Base-by-base conservation (phyloP, 1,140 invertebrate genomes). In the Panagrolaimus sp. region DNA sequence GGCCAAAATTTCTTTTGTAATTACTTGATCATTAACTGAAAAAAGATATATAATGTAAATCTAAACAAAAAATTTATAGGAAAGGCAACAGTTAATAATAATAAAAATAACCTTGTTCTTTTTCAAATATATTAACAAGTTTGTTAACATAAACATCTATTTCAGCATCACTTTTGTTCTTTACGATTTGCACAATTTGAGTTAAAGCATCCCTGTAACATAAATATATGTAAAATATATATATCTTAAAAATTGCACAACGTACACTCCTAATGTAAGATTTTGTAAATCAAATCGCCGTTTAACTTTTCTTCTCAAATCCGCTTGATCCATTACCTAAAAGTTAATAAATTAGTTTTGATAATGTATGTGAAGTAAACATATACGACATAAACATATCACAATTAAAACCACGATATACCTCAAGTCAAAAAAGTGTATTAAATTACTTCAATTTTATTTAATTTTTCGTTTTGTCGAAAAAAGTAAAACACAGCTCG, bases 241-340 rank as follows among this genome's bases (percentile, higher is more conserved):
- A 12, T 58, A 28, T 10, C 17, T 12, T n/a, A 21, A 58, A n/a
- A 21, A 58, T 4, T 21, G 17, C 47, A 58, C 14, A 28, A 58
- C 52, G 12, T 58, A 58, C 52, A n/a, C 52, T 58, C 52, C 21
- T 26, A 58, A 28, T 12, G 52, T 26, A 21, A 58, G 10, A 58
- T 58, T 58, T 21, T 21, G 15, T 12, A 58, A 28, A 21, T 58
- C 52, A 14, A 58, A 58, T 28, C 28, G 21, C 17, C 52, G 21
- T 58, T 17, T 14, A 12, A 58, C 52, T 28, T 28, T 21, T 58
- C 52, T 21, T 28, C 52, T 12, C 12, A 58, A 21, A 26, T 58
- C 52, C 10, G 52, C 52, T 58, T 21, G 21, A 28, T 21, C 21
- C 52, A 58, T 58, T 58, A 58, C n/a, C 52, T 58, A 28, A 58